Evolutionary conservation across 2,797 vertebrate genomes (phyloP), one percentile per base, ranked within the genome.

Genomic region (Tauraco hartlaubi): DNA sequence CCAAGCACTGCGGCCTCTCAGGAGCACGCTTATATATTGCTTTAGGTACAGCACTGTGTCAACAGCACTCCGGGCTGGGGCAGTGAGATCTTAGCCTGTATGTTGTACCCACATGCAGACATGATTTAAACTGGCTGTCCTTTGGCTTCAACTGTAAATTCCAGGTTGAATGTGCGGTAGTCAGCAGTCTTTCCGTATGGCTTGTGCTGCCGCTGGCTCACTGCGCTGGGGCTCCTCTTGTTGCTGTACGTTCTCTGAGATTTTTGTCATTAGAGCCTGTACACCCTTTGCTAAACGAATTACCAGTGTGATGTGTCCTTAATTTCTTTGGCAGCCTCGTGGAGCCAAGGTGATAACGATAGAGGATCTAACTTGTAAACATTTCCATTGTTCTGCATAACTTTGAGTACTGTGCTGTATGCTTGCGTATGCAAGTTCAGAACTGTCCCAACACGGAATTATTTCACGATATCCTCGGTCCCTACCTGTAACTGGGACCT

Each of bases 91-190:
- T 69, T 63, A 77, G 71, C 49, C 78, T 91, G 39, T 29, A 2
- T 43, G 37, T 28, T 92, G 64, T 54, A 80, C 22, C 37, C 82
- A 26, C 61, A 16, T 9, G 17, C 8, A 75, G 82, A 58, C 5
- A 0, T 81, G 76, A 88, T 94, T 92, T 91, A 95, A 92, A 49
- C 28, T 8, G 4, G 1, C 9, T 78, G 64, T 95, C 49, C 85
- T 92, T 90, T 88, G 90, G 58, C 79, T 91, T 84, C 43, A 51
- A 0, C 41, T 71, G 29, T 90, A 85, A 94, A 90, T 94, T 92
- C 63, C 69, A 48, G 58, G n/a, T 90, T 75, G 61, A 46, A 61
- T 18, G 26, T 48, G 20, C 41, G 29, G 22, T 33, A 28, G 11
- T 56, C 63, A 63, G 63, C 55, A 61, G 23, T 11, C 26, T 67